These are phyloP conservation scores for Pogoniulus pusillus DNA, from an alignment of 2,797 vertebrate genomes.

Conservation along the genomic window DNA sequence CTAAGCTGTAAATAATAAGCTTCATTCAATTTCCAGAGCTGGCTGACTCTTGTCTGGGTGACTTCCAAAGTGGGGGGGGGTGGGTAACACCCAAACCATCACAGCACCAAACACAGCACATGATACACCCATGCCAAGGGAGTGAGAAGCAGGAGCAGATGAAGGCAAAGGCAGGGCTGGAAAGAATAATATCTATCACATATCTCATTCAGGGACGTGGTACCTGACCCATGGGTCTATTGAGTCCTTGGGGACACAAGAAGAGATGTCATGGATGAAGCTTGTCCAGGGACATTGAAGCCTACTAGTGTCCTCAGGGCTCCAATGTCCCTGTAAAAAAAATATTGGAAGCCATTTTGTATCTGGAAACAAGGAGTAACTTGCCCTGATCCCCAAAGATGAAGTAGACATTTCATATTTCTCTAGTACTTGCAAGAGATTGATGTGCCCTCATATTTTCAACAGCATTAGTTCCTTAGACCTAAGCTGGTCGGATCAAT, in stretches of 20 bases:
- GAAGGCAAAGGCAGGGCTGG: background rate
- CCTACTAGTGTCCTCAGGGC: background rate
- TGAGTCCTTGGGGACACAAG: rapidly evolving
- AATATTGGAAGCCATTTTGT: background rate
- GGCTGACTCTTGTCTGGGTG: too few relatives aligned
- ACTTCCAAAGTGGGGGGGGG: too few relatives aligned
- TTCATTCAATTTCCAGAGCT: too few relatives aligned
- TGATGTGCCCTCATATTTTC: constrained; percentile 16
- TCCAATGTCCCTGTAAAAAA: background rate
- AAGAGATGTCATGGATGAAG: background rate
- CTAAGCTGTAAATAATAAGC: too few relatives aligned
- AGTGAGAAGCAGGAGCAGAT: background rate
- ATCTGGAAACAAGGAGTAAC: background rate
- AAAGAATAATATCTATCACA: background rate
- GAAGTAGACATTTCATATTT: background rate
- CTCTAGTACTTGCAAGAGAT: background rate
- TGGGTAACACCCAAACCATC: too few relatives aligned
- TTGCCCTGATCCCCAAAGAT: background rate
- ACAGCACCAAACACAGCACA: rapidly evolving
- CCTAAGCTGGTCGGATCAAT: constrained; percentile 35
- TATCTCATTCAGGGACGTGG: background rate
- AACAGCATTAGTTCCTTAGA: background rate
- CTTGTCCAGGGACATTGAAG: background rate
- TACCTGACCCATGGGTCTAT: background rate
- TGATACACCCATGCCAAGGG: background rate